Evolutionary conservation across 2,888 invertebrate genomes (phyloP).

Genomic region (Chloroclystis v-ata): DNA sequence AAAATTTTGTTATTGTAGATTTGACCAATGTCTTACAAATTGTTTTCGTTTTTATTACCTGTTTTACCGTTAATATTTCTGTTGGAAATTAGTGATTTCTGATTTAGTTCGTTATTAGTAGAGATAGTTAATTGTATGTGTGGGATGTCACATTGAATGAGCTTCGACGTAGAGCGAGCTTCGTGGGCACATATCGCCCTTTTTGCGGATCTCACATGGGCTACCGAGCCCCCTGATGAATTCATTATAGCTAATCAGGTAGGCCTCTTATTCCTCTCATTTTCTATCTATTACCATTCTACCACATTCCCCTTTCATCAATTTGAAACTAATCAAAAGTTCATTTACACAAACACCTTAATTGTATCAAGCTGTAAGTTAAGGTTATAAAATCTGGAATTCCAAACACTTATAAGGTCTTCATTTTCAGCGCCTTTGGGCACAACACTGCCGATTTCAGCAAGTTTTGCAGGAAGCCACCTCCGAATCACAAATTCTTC

Average conservation of each 20-base stretch:
- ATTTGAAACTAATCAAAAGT: too few species aligned
- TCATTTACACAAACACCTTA: too few species aligned
- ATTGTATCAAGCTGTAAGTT: not conserved
- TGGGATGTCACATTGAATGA: constrained; percentile 77
- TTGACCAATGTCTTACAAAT: constrained; percentile 75
- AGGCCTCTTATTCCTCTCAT: constrained; percentile 20
- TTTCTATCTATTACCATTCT: not conserved
- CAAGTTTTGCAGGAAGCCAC: constrained; percentile 63
- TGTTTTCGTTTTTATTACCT: constrained; percentile 72
- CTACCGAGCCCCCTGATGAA: constrained; percentile 69
- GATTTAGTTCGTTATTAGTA: constrained; percentile 66
- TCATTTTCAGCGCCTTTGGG: constrained; percentile 66
- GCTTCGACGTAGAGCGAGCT: constrained; percentile 74
- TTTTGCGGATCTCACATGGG: constrained; percentile 75
- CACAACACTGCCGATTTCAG: constrained; percentile 66
- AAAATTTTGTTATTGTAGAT: constrained; percentile 75
- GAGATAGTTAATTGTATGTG: constrained; percentile 66
- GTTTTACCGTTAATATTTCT: constrained; percentile 69
- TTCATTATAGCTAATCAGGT: constrained; percentile 74
- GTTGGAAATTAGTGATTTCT: constrained; percentile 69
- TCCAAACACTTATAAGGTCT: too few species aligned
- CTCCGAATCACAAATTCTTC: constrained; percentile 50
- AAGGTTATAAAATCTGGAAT: too few species aligned
- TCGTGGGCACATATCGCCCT: constrained; percentile 76
- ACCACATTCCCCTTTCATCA: not conserved